These are phyloP conservation scores for Anarrhichthys ocellatus DNA, from an alignment of 2,113 vertebrate species.

Conservation along the genomic window DNA sequence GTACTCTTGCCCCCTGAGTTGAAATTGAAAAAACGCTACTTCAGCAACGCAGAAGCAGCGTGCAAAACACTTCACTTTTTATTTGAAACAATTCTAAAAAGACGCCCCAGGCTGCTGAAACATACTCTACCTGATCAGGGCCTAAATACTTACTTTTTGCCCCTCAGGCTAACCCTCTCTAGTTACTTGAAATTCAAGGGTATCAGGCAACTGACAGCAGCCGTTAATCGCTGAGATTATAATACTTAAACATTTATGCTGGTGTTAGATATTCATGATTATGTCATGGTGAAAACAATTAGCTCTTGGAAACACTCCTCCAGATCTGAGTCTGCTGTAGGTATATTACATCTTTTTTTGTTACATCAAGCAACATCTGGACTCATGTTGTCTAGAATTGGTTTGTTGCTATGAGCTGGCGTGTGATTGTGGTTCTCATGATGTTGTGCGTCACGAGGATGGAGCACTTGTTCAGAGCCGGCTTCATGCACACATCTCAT, in stretches of 20 bases:
- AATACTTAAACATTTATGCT: conserved; percentile 23
- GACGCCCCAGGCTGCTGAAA: neutral
- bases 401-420: conserved; percentile 28
- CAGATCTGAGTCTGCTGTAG: conserved; percentile 3
- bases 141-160: neutral
- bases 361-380: conserved; percentile 23
- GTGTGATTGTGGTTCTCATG: conserved; percentile 26
- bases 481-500: conserved; percentile 35
- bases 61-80: neutral
- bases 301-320: neutral
- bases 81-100: neutral
- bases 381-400: conserved; percentile 29
- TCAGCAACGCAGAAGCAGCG: neutral
- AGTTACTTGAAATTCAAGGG: conserved; percentile 16
- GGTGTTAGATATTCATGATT: conserved; percentile 40
- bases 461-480: conserved; percentile 24
- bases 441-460: conserved; percentile 19
- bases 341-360: neutral
- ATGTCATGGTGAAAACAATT: conserved; percentile 6
- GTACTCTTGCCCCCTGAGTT: neutral
- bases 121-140: neutral
- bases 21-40: neutral
- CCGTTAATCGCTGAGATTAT: conserved; percentile 49
- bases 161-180: neutral
- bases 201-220: conserved; percentile 18